These are phyloP conservation scores for Cerastis leucographa DNA, from an alignment of 2,888 invertebrate genomes.

Conservation along the genomic window DNA sequence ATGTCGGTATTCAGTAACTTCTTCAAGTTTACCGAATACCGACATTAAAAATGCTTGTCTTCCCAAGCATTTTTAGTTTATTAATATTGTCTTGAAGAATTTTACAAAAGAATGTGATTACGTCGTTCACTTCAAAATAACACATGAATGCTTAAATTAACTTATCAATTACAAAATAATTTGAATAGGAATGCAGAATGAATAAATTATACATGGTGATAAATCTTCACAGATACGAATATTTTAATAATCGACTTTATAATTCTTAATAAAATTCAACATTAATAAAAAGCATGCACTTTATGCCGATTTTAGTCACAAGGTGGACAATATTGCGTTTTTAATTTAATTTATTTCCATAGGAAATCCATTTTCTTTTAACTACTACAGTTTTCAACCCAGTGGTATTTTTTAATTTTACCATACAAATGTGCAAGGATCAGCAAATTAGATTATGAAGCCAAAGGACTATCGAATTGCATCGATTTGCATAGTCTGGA, in stretches of 20 bases:
- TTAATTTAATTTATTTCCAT: not conserved
- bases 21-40: too few relatives aligned
- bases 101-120: slow-evolving; percentile 31
- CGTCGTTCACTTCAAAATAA: slow-evolving; percentile 16
- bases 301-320: not conserved
- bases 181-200: slow-evolving; percentile 39
- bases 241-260: slow-evolving; percentile 1
- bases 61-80: not conserved
- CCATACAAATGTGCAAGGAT: slow-evolving; percentile 29
- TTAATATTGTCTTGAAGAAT: slow-evolving; percentile 1
- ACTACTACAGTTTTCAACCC: slow-evolving; percentile 3
- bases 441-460: slow-evolving; percentile 51
- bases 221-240: slow-evolving; percentile 6
- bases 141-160: not conserved
- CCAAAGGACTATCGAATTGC: slow-evolving; percentile 43
- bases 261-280: not conserved
- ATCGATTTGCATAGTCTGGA: slow-evolving; percentile 44
- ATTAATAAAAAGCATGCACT: not conserved
- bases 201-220: not conserved
- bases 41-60: too few relatives aligned
- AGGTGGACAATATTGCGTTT: not conserved
- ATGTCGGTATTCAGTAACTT: not conserved
- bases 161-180: slow-evolving; percentile 14
- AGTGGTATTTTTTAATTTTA: not conserved
- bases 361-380: slow-evolving; percentile 23